Conservation (phyloP, 2,888 invertebrate genomes). For the Oeneis ivallda region DNA sequence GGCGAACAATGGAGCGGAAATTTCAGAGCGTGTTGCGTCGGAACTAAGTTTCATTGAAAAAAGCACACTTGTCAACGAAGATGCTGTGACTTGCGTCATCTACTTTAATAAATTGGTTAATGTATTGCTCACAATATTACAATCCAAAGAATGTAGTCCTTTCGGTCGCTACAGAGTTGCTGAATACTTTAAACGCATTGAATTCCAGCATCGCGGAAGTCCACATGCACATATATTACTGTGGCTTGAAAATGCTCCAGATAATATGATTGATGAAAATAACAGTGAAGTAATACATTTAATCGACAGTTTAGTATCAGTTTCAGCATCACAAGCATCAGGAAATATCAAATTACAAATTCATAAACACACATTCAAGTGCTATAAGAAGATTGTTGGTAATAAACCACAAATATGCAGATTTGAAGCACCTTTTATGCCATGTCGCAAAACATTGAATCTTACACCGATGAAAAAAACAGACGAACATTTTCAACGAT, state of each 20-base stretch:
- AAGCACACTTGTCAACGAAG: conserved; percentile 44
- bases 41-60: conserved; percentile 40
- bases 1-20: conserved; percentile 16
- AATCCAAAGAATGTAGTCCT: conserved; percentile 45
- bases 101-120: conserved; percentile 54
- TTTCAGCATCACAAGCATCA: conserved; percentile 44
- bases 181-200: conserved; percentile 47
- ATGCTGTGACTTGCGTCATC: conserved; percentile 47
- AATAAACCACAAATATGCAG: conserved; percentile 45
- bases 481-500: conserved; percentile 31
- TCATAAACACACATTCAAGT: conserved; percentile 49
- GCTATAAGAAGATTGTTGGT: conserved; percentile 45
- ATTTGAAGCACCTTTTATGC: conserved; percentile 52
- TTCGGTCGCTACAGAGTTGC: conserved; percentile 44
- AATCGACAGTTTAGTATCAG: conserved; percentile 39
- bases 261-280: conserved; percentile 33
- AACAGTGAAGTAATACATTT: conserved; percentile 33
- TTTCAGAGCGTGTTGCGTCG: conserved; percentile 24
- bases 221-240: conserved; percentile 44
- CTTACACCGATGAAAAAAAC: conserved; percentile 46
- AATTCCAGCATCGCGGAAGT: conserved; percentile 50
- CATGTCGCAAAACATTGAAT: conserved; percentile 41
- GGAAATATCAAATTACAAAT: conserved; percentile 47
- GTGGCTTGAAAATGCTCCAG: conserved; percentile 51
- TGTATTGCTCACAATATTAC: conserved; percentile 44